Percentiles rank a stretch among this genome's conserved stretches.
Evolutionary conservation across 2,797 vertebrate genomes (phyloP).

Genomic region (Cygnus olor): DNA sequence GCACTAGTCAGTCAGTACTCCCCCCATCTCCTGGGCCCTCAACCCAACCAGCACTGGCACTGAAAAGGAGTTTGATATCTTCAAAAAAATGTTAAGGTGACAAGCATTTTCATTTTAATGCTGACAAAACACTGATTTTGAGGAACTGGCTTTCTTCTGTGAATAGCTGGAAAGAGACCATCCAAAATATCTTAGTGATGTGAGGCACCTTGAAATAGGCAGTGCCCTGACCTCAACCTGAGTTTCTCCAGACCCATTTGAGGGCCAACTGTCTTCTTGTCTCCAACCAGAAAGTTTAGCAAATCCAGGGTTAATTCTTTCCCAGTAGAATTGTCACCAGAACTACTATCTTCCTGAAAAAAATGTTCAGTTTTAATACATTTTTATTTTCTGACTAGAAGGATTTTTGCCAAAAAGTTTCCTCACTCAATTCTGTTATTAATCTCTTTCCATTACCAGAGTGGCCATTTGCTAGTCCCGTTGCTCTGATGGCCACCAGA

Average conservation of each 20-base stretch:
- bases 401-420: not conserved
- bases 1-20: not conserved
- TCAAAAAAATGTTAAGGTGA: not conserved
- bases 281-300: not conserved
- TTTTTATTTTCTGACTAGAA: not conserved
- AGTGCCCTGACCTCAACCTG: not conserved
- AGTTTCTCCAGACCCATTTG: not conserved
- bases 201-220: not conserved
- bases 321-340: not conserved
- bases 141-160: not conserved
- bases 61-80: not conserved
- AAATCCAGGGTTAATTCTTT: not conserved
- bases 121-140: not conserved
- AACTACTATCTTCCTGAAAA: not conserved
- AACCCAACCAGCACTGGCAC: not conserved
- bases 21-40: not conserved
- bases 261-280: not conserved
- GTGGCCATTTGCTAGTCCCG: not conserved
- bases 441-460: not conserved
- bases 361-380: not conserved
- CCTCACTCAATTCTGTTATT: accelerated
- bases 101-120: not conserved
- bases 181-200: accelerated
- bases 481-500: not conserved
- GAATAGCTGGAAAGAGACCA: not conserved